These are phyloP conservation scores for Mus pahari DNA, from an alignment of 2,113 vertebrate species.

Conservation along the genomic window DNA sequence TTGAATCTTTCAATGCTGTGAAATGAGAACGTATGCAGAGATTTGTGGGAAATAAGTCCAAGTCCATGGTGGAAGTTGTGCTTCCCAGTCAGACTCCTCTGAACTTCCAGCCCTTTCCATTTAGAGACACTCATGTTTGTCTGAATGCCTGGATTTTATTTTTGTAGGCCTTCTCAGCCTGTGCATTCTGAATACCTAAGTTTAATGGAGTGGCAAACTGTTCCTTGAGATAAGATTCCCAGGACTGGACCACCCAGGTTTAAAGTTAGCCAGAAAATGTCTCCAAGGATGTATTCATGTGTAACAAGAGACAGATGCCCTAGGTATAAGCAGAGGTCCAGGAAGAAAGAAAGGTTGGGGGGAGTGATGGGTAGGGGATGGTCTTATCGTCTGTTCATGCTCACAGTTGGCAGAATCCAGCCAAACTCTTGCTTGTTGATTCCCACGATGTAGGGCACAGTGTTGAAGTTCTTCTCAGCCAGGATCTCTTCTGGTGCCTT, in stretches of 20 bases:
- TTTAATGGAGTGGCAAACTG: not conserved
- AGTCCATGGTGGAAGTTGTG: not conserved
- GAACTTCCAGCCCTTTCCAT: fast-evolving
- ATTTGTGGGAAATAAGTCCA: fast-evolving
- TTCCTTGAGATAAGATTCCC: not conserved
- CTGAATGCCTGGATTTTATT: too few species aligned
- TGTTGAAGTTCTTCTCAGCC: not conserved
- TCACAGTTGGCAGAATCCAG: conserved; percentile 12
- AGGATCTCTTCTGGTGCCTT: not conserved
- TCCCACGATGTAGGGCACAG: not conserved
- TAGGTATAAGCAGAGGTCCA: not conserved
- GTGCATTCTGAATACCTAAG: not conserved
- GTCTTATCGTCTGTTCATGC: not conserved
- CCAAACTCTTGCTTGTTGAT: conserved; percentile 31
- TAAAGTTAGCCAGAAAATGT: not conserved
- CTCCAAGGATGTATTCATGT: not conserved
- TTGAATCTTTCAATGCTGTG: not conserved
- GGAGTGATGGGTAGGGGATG: not conserved
- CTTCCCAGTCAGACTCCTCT: not conserved
- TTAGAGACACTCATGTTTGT: not conserved
- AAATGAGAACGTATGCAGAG: fast-evolving
- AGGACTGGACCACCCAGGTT: fast-evolving
- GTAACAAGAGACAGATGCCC: not conserved
- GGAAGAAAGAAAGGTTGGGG: not conserved
- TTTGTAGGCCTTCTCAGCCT: fast-evolving